Evolutionary conservation across 1,140 invertebrate genomes (phyloP).

Genomic region (Drosophila subobscura): DNA sequence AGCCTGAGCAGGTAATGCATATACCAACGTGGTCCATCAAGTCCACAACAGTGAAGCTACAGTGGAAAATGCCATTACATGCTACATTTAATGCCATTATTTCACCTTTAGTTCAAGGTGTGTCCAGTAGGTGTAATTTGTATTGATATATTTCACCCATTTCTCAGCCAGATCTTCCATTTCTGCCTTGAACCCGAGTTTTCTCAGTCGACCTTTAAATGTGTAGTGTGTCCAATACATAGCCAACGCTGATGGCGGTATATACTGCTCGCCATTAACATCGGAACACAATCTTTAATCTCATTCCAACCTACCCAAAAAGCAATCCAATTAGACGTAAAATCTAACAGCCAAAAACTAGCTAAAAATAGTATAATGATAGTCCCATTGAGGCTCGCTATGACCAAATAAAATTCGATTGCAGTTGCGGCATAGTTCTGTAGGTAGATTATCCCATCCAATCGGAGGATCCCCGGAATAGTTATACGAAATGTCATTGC

Average conservation of each 20-base stretch:
- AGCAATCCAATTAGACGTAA: slow-evolving; percentile 35
- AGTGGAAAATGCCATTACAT: not conserved
- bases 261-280: slow-evolving; percentile 16
- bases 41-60: slow-evolving; percentile 48
- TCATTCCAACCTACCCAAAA: slow-evolving; percentile 15
- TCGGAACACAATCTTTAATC: not conserved
- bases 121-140: slow-evolving; percentile 25
- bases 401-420: not conserved
- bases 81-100: no score
- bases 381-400: slow-evolving; percentile 6
- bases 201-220: not conserved
- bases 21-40: slow-evolving; percentile 42
- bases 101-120: slow-evolving; percentile 32
- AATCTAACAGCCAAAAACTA: slow-evolving; percentile 12
- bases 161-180: not conserved
- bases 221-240: not conserved
- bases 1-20: slow-evolving; percentile 32
- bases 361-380: slow-evolving; percentile 15
- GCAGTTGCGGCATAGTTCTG: not conserved
- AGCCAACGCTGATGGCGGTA: slow-evolving; percentile 21
- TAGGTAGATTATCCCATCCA: not conserved
- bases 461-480: not conserved
- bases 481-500: slow-evolving; percentile 33
- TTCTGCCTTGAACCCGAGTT: not conserved
- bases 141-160: slow-evolving; percentile 21